A percentile compares a stretch with the other conserved stretches of the same genome.
Conservation (phyloP, 2,113 vertebrate species). For the Planiliza haematocheilus region DNA sequence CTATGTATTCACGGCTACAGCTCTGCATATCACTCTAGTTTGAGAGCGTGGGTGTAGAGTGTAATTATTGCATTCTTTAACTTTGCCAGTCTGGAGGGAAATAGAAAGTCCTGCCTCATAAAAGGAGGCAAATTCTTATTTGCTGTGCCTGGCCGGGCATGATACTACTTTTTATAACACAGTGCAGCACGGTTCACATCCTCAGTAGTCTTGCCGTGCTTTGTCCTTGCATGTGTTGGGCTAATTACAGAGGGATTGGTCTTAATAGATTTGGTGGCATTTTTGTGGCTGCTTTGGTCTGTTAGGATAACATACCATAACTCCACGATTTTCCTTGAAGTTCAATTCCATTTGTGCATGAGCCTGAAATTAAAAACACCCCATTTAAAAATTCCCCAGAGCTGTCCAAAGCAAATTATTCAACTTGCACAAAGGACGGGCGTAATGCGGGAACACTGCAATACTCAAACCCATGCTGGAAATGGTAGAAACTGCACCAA, state of each 20-base stretch:
- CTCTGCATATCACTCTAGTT: slow-evolving; percentile 15
- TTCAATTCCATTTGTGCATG: slow-evolving; percentile 43
- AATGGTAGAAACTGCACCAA: slow-evolving; percentile 26
- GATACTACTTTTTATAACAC: slow-evolving; percentile 39
- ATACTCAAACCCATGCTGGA: slow-evolving; percentile 26
- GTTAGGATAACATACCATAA: slow-evolving; percentile 54
- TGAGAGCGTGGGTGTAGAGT: slow-evolving; percentile 18
- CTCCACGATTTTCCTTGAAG: slow-evolving; percentile 53
- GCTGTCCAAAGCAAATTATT: slow-evolving; percentile 44
- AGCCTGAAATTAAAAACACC: slow-evolving; percentile 61
- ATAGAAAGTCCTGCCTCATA: slow-evolving; percentile 51
- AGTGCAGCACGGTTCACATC: slow-evolving; percentile 25
- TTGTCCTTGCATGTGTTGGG: slow-evolving; percentile 62
- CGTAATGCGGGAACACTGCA: slow-evolving; percentile 23
- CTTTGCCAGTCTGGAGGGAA: slow-evolving; percentile 45
- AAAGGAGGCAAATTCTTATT: slow-evolving; percentile 55
- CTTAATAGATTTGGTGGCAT: slow-evolving; percentile 68
- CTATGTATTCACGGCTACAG: slow-evolving; percentile 6
- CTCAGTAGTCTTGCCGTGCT: slow-evolving; percentile 18
- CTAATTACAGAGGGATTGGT: slow-evolving; percentile 66
- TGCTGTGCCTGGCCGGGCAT: slow-evolving; percentile 45
- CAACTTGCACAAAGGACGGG: slow-evolving; percentile 39
- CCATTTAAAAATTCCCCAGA: slow-evolving; percentile 25
- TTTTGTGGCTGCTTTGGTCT: slow-evolving; percentile 65
- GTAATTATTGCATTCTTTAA: slow-evolving; percentile 67